These are phyloP conservation scores for Leptothorax acervorum DNA, from an alignment of 2,888 invertebrate species.

Conservation along the genomic window DNA sequence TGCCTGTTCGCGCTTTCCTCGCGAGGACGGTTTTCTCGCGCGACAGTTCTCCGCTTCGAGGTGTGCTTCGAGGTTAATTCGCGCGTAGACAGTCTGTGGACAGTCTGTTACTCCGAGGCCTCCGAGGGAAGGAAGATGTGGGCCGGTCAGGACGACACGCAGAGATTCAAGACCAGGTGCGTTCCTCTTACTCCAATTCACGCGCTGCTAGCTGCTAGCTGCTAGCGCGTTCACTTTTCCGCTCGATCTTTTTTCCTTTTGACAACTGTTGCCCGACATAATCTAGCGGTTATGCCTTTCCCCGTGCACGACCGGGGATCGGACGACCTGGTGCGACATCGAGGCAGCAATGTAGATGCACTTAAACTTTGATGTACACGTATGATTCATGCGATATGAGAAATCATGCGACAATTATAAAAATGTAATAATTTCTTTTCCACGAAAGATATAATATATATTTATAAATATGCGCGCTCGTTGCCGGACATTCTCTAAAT, in stretches of 20 bases:
- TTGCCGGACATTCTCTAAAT: conserved; percentile 41
- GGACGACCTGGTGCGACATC: conserved; percentile 46
- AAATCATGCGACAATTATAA: too few relatives aligned
- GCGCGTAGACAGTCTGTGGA: neutral
- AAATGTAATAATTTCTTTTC: too few relatives aligned
- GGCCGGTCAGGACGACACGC: conserved; percentile 83
- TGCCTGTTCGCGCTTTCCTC: neutral
- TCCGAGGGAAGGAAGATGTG: conserved; percentile 75
- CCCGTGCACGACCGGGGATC: conserved; percentile 54
- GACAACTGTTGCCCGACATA: conserved; percentile 54
- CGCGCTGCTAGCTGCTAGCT: neutral
- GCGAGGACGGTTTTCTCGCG: neutral
- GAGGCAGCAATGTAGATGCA: neutral
- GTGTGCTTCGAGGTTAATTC: conserved; percentile 45
- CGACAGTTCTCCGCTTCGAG: neutral
- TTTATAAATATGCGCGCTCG: neutral
- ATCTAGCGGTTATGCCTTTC: conserved; percentile 62
- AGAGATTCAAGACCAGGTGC: conserved; percentile 83
- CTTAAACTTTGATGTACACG: too few relatives aligned
- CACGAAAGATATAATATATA: too few relatives aligned
- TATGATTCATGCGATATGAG: too few relatives aligned
- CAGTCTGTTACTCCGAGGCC: neutral
- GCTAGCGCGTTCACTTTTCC: neutral
- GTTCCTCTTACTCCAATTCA: conserved; percentile 46
- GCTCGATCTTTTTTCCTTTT: conserved; percentile 45